Percentiles rank a stretch among this genome's conserved stretches.
Conservation (phyloP, 2,888 invertebrate genomes). For the Perdita meconis region DNA sequence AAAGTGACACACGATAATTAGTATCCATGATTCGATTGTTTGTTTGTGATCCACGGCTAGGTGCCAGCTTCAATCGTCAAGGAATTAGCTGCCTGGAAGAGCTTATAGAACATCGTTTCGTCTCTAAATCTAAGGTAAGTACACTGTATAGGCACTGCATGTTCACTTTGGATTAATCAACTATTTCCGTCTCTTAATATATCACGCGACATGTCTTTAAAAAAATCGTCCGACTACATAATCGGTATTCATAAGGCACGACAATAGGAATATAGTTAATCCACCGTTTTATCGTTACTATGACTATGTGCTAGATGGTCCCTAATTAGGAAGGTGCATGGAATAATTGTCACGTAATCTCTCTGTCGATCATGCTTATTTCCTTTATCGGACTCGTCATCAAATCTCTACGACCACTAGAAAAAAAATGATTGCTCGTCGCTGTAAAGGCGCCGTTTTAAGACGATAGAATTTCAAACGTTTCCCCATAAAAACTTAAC, state of each 20-base stretch:
- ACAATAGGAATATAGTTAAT: conserved; percentile 47
- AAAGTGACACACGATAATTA: conserved; percentile 13
- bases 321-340: conserved; percentile 81
- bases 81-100: conserved; percentile 70
- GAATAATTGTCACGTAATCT: conserved; percentile 64
- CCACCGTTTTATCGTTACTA: conserved; percentile 60
- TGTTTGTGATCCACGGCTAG: conserved; percentile 18
- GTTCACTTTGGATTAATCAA: conserved; percentile 52
- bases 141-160: conserved; percentile 55
- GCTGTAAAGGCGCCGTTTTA: conserved; percentile 5
- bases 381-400: conserved; percentile 15
- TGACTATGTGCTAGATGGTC: conserved; percentile 79
- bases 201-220: conserved; percentile 49
- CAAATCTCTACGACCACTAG: conserved; percentile 31
- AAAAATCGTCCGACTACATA: conserved; percentile 38
- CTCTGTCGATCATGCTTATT: conserved; percentile 29
- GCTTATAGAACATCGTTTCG: conserved; percentile 55
- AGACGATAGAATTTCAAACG: conserved; percentile 32
- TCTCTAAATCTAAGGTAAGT: conserved; percentile 58
- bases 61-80: conserved; percentile 22
- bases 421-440: conserved; percentile 4
- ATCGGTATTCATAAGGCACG: conserved; percentile 59
- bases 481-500: conserved; percentile 30
- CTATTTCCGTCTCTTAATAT: conserved; percentile 48
- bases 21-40: conserved; percentile 24